Evolutionary conservation across 1,140 invertebrate genomes (phyloP).

Genomic region (Phortica variegata): DNA sequence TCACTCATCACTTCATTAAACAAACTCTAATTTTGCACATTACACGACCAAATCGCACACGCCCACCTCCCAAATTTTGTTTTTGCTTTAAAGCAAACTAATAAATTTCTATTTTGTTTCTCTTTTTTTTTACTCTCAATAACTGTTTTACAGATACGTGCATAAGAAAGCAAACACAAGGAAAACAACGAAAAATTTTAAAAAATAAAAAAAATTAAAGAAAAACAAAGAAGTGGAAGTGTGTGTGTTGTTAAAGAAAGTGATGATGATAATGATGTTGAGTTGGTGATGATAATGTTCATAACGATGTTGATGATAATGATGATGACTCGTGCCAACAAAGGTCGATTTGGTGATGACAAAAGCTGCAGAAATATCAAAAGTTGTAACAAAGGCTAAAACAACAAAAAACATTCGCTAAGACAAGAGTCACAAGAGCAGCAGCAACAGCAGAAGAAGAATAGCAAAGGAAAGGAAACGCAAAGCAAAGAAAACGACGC

Average conservation of each 20-base stretch:
- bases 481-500: conserved; percentile 29
- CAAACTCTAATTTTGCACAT: conserved; percentile 7
- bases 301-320: conserved; percentile 22
- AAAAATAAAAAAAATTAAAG: conserved; percentile 35
- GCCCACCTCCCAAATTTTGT: conserved; percentile 43
- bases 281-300: conserved; percentile 13
- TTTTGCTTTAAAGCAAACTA: conserved; percentile 50
- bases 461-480: conserved; percentile 9
- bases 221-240: conserved; percentile 18
- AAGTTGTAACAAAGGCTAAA: too few species aligned
- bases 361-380: too few species aligned
- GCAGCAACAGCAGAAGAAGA: conserved; percentile 8
- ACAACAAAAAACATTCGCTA: too few species aligned
- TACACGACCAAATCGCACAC: conserved; percentile 19
- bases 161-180: conserved; percentile 1
- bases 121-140: conserved; percentile 8
- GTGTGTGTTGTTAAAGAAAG: conserved; percentile 19
- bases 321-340: too few species aligned
- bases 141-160: conserved; percentile 4
- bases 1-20: conserved; percentile 10
- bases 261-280: conserved; percentile 18
- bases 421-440: conserved; percentile 2
- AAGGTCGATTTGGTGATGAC: too few species aligned
- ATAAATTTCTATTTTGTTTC: conserved; percentile 49
- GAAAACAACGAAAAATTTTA: conserved; percentile 30